These are phyloP conservation scores for Tipula lateralis DNA, from an alignment of 2,888 invertebrate genomes.

Conservation along the genomic window DNA sequence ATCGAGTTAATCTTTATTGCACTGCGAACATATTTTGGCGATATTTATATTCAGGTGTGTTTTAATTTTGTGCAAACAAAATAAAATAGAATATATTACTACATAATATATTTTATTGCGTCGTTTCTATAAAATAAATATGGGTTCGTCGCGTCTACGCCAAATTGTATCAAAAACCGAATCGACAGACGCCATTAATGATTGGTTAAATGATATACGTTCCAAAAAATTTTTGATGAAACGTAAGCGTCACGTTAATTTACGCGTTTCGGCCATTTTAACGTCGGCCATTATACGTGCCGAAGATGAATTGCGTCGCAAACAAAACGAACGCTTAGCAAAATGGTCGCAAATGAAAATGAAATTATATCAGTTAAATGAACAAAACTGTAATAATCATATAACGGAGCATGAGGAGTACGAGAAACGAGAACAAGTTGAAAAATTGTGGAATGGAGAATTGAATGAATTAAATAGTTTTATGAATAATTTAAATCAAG, in stretches of 20 bases:
- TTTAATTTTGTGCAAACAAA: background rate
- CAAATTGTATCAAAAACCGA: background rate
- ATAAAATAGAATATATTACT: background rate
- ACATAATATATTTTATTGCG: no score
- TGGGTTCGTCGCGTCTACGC: constrained; percentile 29
- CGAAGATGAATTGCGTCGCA: constrained; percentile 52
- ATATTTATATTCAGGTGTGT: constrained; percentile 32
- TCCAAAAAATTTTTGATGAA: constrained; percentile 51
- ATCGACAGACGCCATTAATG: constrained; percentile 34
- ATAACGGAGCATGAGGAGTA: constrained; percentile 37
- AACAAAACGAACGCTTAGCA: constrained; percentile 53
- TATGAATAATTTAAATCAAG: constrained; percentile 52
- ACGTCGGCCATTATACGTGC: constrained; percentile 52
- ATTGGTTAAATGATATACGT: constrained; percentile 56
- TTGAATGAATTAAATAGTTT: constrained; percentile 56
- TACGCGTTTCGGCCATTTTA: constrained; percentile 56
- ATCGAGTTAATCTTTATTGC: background rate
- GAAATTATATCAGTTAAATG: constrained; percentile 38
- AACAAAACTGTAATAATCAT: background rate
- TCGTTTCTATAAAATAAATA: no score
- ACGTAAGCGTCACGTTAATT: constrained; percentile 50
- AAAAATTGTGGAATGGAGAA: constrained; percentile 50
- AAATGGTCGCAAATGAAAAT: constrained; percentile 51
- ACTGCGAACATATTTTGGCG: background rate
- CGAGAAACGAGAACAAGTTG: constrained; percentile 40